Evolutionary conservation across 2,888 invertebrate species (phyloP), one percentile per base, ranked within the genome.

Genomic region (Camptogramma bilineatum): DNA sequence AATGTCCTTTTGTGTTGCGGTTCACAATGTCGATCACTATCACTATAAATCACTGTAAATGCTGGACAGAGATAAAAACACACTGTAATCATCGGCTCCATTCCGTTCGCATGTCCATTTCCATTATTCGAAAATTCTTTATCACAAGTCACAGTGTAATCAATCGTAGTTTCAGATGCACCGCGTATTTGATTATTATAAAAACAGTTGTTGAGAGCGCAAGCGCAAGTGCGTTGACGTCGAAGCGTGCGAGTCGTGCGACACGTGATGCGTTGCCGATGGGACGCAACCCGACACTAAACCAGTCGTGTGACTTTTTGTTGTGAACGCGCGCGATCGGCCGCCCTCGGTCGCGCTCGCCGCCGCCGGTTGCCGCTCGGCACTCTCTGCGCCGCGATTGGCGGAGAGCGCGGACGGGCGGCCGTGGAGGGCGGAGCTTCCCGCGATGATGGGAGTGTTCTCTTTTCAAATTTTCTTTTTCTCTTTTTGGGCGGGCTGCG

Each of bases 211-310:
- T 79, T 79, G 78, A 75, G 77, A 86, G 92, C 91, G 92, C 91
- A 85, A 83, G 88, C 90, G 90, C 88, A 86, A 81, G 80, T 74
- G 75, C 76, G 75, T 75, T 74, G 71, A 73, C 73, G 77, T 77
- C 52, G 62, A 55, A 74, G 34, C 34, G 34, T 39, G 34, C 34
- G 34, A 39, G 75, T 44, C 77, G 79, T 82, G 83, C 88, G 81
- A 76, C 82, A 89, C 90, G 87, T 88, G 93, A 88, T 90, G 90
- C 91, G 86, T 84, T 91, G 88, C 83, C 88, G 86, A 84, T 92
- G 93, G 93, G 93, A 93, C 92, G 91, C 93, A 85, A 92, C 93
- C 93, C 93, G 91, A 93, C 87, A 93, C 93, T 93, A 91, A 93
- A 89, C 90, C 86, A 86, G 90, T 91, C 87, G 87, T 88, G 83